Conservation (phyloP, 2,113 vertebrate species). For the Micronisus gabar region DNA sequence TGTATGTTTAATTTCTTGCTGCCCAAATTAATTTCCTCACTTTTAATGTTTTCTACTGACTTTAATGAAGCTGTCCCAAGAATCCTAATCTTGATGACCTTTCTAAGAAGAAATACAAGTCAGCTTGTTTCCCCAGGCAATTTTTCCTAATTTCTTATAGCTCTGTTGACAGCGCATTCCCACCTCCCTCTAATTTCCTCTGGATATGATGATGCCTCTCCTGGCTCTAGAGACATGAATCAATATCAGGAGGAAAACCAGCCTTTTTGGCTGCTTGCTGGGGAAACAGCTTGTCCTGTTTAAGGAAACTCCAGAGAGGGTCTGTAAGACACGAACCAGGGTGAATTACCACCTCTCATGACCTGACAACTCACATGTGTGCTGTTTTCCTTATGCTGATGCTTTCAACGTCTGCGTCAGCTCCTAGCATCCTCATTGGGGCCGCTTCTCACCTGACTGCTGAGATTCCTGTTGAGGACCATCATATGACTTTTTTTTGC, state of each 20-base stretch:
- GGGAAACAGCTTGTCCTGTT: neutral
- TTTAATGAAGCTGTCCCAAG: constrained; percentile 26
- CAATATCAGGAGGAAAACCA: neutral
- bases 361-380: neutral
- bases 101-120: constrained; percentile 37
- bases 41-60: neutral
- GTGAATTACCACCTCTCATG: neutral
- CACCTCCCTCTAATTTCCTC: constrained; percentile 20
- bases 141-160: constrained; percentile 30
- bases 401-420: neutral
- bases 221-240: neutral
- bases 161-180: constrained; percentile 22
- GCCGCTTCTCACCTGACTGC: neutral
- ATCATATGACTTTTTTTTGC: neutral
- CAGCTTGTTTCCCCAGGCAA: neutral
- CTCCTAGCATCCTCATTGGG: neutral
- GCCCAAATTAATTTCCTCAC: constrained; percentile 3
- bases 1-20: neutral
- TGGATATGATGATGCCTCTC: neutral
- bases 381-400: neutral
- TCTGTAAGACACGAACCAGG: neutral
- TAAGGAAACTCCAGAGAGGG: neutral
- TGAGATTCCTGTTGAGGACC: neutral
- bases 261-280: neutral
- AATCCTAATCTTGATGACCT: constrained; percentile 29